Base-by-base conservation (phyloP, 2,888 invertebrate genomes). In the Cheiracanthium punctorium region DNA sequence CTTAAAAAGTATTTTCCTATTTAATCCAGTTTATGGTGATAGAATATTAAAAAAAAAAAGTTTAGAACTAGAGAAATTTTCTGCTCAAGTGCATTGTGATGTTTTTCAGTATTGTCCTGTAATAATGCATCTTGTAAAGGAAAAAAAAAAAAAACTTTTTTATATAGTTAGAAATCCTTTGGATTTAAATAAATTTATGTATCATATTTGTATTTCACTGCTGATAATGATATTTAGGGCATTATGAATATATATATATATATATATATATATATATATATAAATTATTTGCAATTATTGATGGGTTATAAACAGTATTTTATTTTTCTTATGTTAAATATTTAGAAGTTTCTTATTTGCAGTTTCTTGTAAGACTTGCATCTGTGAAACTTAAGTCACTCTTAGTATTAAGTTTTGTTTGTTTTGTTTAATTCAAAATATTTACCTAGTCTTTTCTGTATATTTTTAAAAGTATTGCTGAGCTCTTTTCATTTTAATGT, bases 1-100 rank as follows among this genome's bases (percentile, higher is more conserved):
- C 73, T 84, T 84, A 30, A 77, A 74, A 85, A 79, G 67, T 85
- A 85, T 85, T 85, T 85, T 85, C 84, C 84, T 85, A 85, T 79
- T 85, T 79, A 33, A 79, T 79, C 70, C 70, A 70, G 28, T 77
- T 77, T 69, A 77, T 43, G 32, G 20, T 67, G 28, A 29, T 69
- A 48, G 48, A 69, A 69, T 67, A 37, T n/a, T 69, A 48, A 32
- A 69, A 69, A 67, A 43, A 48, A 69, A 75, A 58, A 58, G 58
- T 69, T 20, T 75, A 76, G 82, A 71, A 58, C 12, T 81, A 70
- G 70, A 76, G 70, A 37, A 37, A 58, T 82, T 76, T 71, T 71
- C 75, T 82, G 82, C 82, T 82, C 82, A 82, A 82, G 52, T 75
- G 76, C 76, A 82, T 76, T 82, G 82, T 82, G 82, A 82, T 82